phyloP scores from a whole-genome alignment of 2,797 vertebrate species.

The Mus caroli region DNA sequence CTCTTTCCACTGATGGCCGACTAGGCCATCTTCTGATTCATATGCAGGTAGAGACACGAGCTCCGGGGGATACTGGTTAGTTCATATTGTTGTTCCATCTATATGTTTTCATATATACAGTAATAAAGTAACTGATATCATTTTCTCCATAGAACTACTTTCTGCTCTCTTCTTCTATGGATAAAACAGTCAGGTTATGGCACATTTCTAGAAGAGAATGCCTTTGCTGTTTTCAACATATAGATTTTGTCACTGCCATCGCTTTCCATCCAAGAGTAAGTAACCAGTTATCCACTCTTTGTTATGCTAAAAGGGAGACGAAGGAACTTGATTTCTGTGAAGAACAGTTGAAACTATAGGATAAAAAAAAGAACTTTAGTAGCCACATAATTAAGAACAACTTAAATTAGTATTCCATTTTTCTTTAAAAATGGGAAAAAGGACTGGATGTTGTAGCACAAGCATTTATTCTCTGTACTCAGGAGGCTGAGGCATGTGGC shows the following conservation, averaged over 20 bases:
- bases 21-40: too few relatives aligned
- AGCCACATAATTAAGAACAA: slow-evolving; percentile 25
- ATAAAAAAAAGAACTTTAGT: slow-evolving; percentile 36
- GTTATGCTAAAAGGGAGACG: slow-evolving; percentile 31
- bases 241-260: slow-evolving; percentile 99
- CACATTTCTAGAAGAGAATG: slow-evolving; percentile 99
- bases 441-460: too few relatives aligned
- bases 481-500: not conserved
- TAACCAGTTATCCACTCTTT: slow-evolving; percentile 42
- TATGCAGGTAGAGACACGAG: too few relatives aligned
- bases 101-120: not conserved
- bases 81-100: too few relatives aligned
- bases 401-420: slow-evolving; percentile 61
- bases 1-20: too few relatives aligned
- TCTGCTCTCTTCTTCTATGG: slow-evolving; percentile 99
- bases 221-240: slow-evolving; percentile 99
- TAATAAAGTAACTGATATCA: slow-evolving; percentile 66
- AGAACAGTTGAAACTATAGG: not conserved
- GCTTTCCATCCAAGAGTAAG: slow-evolving; percentile 99
- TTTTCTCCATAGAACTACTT: slow-evolving; percentile 95
- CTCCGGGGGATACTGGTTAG: too few relatives aligned
- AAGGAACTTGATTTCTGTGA: slow-evolving; percentile 54
- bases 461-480: not conserved
- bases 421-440: slow-evolving; percentile 53
- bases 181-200: slow-evolving; percentile 98